phyloP scores from a whole-genome alignment of 2,797 vertebrate genomes.

The Bufotes viridis region DNA sequence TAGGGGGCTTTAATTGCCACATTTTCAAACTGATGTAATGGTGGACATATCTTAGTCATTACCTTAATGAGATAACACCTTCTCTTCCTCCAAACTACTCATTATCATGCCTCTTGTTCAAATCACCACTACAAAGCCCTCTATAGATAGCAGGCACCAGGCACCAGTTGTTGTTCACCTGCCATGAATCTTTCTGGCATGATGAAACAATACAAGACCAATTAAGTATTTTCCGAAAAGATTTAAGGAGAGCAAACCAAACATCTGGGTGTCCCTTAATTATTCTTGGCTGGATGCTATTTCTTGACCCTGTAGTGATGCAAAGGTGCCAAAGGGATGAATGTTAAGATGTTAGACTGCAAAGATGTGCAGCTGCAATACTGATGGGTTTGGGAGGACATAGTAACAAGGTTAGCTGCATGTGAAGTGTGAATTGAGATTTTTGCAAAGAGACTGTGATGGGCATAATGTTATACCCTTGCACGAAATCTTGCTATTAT shows the following conservation, averaged over 20 bases:
- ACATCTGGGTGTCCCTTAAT: slow-evolving; percentile 86
- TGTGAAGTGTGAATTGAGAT: slow-evolving; percentile 90
- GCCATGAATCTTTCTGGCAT: slow-evolving; percentile 64
- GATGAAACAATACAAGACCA: slow-evolving; percentile 64
- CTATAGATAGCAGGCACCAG: slow-evolving; percentile 67
- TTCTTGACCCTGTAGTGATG: slow-evolving; percentile 83
- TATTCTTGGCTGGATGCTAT: slow-evolving; percentile 82
- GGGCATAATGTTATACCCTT: slow-evolving; percentile 83
- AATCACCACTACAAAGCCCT: slow-evolving; percentile 86
- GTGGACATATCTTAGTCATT: slow-evolving; percentile 95
- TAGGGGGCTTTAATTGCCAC: slow-evolving; percentile 94
- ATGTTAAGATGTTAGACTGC: slow-evolving; percentile 88
- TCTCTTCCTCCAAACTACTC: slow-evolving; percentile 91
- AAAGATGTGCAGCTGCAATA: slow-evolving; percentile 84
- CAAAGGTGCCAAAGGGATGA: slow-evolving; percentile 87
- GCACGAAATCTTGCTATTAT: slow-evolving; percentile 84
- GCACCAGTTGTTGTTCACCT: slow-evolving; percentile 70
- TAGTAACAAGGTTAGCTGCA: slow-evolving; percentile 88
- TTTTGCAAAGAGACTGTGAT: slow-evolving; percentile 87
- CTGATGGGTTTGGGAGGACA: slow-evolving; percentile 81
- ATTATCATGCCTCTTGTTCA: slow-evolving; percentile 93
- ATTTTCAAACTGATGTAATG: slow-evolving; percentile 94
- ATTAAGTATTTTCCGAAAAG: slow-evolving; percentile 70
- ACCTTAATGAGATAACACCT: slow-evolving; percentile 98
- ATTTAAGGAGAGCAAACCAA: slow-evolving; percentile 75